phyloP scores from a whole-genome alignment of 2,113 vertebrate genomes.

The Garra rufa region DNA sequence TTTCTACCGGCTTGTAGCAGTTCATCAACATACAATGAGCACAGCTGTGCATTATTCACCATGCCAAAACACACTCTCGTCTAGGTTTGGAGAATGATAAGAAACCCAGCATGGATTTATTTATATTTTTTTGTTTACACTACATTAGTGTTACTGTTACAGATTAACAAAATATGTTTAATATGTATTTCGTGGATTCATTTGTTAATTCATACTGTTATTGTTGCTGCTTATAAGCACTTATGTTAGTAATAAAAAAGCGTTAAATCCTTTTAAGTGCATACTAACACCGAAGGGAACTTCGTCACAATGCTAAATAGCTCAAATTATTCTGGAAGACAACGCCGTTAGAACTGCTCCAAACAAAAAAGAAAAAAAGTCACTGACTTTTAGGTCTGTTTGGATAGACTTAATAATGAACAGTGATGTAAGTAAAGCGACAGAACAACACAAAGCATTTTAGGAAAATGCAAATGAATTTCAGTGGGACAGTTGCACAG shows the following conservation, averaged over 20 bases:
- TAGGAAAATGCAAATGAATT: neutral
- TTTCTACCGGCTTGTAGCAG: neutral
- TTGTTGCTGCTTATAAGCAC: neutral
- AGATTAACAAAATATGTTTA: neutral
- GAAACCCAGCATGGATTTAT: neutral
- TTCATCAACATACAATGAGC: neutral
- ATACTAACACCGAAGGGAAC: neutral
- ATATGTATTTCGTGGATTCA: neutral
- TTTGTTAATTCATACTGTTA: neutral
- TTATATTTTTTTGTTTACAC: neutral
- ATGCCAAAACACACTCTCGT: neutral
- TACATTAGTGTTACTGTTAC: neutral
- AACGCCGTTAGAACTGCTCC: neutral
- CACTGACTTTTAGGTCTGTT: neutral
- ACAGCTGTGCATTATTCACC: constrained; percentile 20
- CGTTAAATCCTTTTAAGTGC: neutral
- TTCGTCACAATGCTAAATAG: neutral
- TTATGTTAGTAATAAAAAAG: neutral
- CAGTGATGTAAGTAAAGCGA: neutral
- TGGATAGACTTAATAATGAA: neutral
- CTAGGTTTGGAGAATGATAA: neutral
- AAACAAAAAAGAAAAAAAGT: neutral
- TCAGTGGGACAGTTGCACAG: neutral
- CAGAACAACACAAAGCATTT: neutral
- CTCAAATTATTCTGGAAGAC: neutral